phyloP scores from a whole-genome alignment of 1,140 invertebrate species.

The Listronotus bonariensis region DNA sequence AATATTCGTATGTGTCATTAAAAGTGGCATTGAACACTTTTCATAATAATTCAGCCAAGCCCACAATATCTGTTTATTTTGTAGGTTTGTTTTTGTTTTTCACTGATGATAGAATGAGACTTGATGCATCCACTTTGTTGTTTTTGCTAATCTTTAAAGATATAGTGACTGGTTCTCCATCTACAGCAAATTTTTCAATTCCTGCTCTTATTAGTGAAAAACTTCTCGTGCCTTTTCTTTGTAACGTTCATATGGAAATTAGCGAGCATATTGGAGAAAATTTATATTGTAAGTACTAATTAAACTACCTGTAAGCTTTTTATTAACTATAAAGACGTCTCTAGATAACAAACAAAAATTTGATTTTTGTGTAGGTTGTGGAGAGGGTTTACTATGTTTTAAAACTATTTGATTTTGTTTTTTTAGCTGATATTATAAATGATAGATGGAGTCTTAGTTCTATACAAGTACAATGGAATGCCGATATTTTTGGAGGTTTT shows the following conservation, averaged over 20 bases:
- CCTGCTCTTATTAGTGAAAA: conserved; percentile 57
- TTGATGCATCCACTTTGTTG: conserved; percentile 57
- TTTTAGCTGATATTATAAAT: conserved; percentile 55
- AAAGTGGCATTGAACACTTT: no score
- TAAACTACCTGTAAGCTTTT: no score
- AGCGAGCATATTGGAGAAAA: conserved; percentile 52
- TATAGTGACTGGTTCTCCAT: conserved; percentile 54
- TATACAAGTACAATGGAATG: conserved; percentile 61
- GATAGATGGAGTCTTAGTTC: conserved; percentile 51
- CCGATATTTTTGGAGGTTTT: conserved; percentile 57
- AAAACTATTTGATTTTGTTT: conserved; percentile 9
- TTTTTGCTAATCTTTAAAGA: conserved; percentile 59
- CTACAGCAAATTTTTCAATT: conserved; percentile 57
- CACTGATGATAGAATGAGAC: conserved; percentile 58
- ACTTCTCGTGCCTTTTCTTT: conserved; percentile 58
- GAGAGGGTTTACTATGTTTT: neutral
- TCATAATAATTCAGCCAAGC: neutral
- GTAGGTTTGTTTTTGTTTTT: conserved; percentile 62
- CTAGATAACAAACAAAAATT: no score
- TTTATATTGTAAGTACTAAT: conserved; percentile 36
- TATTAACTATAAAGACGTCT: no score
- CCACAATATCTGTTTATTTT: conserved; percentile 33
- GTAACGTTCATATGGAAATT: conserved; percentile 58
- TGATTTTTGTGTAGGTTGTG: no score
- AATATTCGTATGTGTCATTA: no score